Evolutionary conservation across 2,888 invertebrate genomes (phyloP), one percentile per base, ranked within the genome.

Genomic region (Crossocerus cetratus): DNA sequence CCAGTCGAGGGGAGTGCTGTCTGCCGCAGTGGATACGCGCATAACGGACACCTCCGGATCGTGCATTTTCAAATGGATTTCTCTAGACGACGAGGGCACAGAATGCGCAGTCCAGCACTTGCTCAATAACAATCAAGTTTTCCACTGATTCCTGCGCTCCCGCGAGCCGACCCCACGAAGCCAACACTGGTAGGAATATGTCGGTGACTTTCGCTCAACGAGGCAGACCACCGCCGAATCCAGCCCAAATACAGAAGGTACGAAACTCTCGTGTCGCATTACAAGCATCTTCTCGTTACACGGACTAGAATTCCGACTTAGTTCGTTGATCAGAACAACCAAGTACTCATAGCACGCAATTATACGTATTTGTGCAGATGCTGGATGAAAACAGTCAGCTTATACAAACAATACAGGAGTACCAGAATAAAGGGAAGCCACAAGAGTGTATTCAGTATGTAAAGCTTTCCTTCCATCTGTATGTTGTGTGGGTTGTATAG

Each of bases 381-480:
- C 92, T 99, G 73, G 99, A 99, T 92, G 99, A 99, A 91, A 99
- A 99, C 91, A 96, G 96, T 84, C 97, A 98, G 89, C 93, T 99
- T 56, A 99, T 99, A 86, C 97, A 98, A 92, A 97, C 97, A 8
- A 98, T 99, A 87, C 96, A 98, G 90, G 99, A 99, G 84, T 98
- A 95, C 91, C 99, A 99, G 91, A 96, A 94, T 80, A 98, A 98
- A 92, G 99, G 98, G 72, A 98, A 98, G 90, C 92, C 95, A 20
- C 95, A 96, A 91, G 98, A 99, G 92, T 97, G 97, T 88, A 93
- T 97, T 90, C 97, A 97, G 92, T 97, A 88, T 92, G 93, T 92
- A 66, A 63, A 61, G 32, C 32, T 32, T 42, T 20, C 45, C 22
- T 54, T 4, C 22, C 23, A 49, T 1, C 18, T 32, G 32, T 32